Evolutionary conservation across 2,888 invertebrate species (phyloP).

Genomic region (Microchrysa polita): DNA sequence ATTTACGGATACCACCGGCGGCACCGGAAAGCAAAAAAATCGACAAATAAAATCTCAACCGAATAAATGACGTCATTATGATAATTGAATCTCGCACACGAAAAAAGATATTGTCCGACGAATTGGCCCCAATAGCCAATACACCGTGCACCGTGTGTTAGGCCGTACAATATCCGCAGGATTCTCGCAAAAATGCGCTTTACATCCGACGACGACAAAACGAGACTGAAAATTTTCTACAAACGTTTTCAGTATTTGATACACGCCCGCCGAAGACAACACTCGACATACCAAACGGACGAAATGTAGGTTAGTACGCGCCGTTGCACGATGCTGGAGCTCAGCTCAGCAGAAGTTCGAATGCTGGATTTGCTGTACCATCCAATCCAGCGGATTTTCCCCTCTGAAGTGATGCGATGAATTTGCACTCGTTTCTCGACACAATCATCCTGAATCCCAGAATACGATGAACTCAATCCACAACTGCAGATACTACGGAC

Average conservation of each 20-base stretch:
- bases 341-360: slow-evolving; percentile 19
- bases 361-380: slow-evolving; percentile 5
- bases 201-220: slow-evolving; percentile 27
- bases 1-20: background rate
- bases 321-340: slow-evolving; percentile 32
- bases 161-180: slow-evolving; percentile 15
- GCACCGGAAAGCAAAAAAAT: background rate
- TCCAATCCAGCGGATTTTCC: background rate
- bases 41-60: background rate
- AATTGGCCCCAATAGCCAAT: no score
- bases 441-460: background rate
- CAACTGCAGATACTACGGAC: no score
- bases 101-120: background rate
- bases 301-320: slow-evolving; percentile 38
- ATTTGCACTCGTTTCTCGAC: background rate
- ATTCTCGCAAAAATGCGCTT: slow-evolving; percentile 22
- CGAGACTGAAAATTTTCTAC: slow-evolving; percentile 32
- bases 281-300: background rate
- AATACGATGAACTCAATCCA: no score
- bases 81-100: background rate
- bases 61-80: background rate
- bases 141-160: no score
- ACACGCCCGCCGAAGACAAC: slow-evolving; percentile 27
- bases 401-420: slow-evolving; percentile 22
- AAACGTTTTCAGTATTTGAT: slow-evolving; percentile 32